Evolutionary conservation across 2,888 invertebrate species (phyloP).

Genomic region (Aphrophora alni): DNA sequence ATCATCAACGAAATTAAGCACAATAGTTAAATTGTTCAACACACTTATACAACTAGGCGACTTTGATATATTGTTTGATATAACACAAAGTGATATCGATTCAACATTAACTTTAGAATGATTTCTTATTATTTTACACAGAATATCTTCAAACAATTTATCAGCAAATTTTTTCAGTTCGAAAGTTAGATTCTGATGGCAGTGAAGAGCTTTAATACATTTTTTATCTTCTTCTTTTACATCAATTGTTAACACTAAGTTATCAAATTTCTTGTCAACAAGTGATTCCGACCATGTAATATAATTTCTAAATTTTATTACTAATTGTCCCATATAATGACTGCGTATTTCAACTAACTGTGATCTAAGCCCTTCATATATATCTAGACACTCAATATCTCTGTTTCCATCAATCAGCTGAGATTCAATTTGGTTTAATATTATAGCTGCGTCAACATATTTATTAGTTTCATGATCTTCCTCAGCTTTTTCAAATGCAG

Average conservation of each 20-base stretch:
- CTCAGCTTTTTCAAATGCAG: conserved; percentile 56
- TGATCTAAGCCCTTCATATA: conserved; percentile 61
- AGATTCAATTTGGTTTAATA: conserved; percentile 60
- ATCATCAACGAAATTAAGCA: background rate
- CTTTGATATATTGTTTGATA: background rate
- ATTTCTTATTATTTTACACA: background rate
- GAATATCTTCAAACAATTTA: background rate
- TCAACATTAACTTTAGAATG: background rate
- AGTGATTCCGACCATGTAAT: conserved; percentile 58
- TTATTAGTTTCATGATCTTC: conserved; percentile 53
- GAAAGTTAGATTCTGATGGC: conserved; percentile 11
- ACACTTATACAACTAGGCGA: background rate
- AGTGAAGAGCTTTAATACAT: background rate
- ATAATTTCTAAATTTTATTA: conserved; percentile 61
- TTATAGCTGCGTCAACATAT: conserved; percentile 61
- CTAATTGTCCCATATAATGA: conserved; percentile 60
- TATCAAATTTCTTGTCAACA: background rate
- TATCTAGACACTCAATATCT: conserved; percentile 62
- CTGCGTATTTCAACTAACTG: conserved; percentile 60
- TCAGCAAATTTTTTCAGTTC: conserved; percentile 50
- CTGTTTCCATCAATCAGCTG: conserved; percentile 52
- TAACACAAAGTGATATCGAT: background rate
- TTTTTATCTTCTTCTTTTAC: background rate
- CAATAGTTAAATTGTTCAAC: background rate
- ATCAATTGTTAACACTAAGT: background rate